These are phyloP conservation scores for Taurulus bubalis DNA, from an alignment of 2,113 vertebrate species.

Conservation along the genomic window DNA sequence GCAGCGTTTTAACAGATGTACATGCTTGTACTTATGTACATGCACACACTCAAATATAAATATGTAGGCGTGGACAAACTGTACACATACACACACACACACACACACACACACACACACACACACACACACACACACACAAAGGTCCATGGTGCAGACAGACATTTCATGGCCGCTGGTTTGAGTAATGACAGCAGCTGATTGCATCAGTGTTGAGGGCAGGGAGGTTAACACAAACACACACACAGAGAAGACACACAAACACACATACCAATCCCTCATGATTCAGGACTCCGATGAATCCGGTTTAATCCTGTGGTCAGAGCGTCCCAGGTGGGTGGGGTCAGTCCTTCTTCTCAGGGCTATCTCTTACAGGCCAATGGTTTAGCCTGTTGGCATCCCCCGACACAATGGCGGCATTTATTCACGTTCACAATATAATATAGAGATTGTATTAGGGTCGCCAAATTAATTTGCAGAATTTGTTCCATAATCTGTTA, in stretches of 20 bases:
- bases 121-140: slow-evolving; percentile 26
- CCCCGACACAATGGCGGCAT: slow-evolving; percentile 56
- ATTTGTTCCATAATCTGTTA: not conserved
- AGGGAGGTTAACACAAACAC: slow-evolving; percentile 36
- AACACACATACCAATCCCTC: slow-evolving; percentile 43
- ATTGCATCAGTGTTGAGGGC: slow-evolving; percentile 59
- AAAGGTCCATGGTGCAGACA: slow-evolving; percentile 26
- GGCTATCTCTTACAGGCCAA: slow-evolving; percentile 76
- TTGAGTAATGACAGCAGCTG: slow-evolving; percentile 70
- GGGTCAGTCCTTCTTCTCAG: slow-evolving; percentile 75
- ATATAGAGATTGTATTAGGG: not conserved
- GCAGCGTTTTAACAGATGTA: not conserved
- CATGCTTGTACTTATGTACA: not conserved
- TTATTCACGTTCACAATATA: slow-evolving; percentile 44
- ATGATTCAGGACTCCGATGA: slow-evolving; percentile 53
- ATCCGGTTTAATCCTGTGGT: slow-evolving; percentile 65
- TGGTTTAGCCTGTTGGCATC: slow-evolving; percentile 46
- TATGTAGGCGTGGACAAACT: slow-evolving; percentile 7
- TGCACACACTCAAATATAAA: slow-evolving; percentile 4
- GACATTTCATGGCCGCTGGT: slow-evolving; percentile 67
- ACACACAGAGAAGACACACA: not conserved
- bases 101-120: slow-evolving; percentile 9
- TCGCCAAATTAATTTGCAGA: too few species aligned
- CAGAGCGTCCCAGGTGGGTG: slow-evolving; percentile 57
- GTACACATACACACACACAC: not conserved